A percentile compares a stretch with the other conserved stretches of the same genome.
Conservation (phyloP, 2,797 vertebrate species). For the Enteromius afrohamiltoni region DNA sequence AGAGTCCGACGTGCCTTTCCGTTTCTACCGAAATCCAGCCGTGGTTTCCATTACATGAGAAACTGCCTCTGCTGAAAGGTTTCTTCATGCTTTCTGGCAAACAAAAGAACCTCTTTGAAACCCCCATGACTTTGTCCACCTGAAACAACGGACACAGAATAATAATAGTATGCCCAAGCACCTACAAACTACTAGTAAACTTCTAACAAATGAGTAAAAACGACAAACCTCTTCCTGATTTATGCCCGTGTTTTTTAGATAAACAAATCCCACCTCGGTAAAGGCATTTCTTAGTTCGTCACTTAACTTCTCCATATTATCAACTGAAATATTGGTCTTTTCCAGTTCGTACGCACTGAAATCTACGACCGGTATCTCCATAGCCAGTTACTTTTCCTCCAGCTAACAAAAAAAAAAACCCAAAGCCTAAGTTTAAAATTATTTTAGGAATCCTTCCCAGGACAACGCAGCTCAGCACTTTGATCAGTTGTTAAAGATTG, state of each 20-base stretch:
- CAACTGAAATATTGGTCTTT: not conserved
- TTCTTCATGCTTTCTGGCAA: slow-evolving; percentile 72
- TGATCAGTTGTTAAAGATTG: not conserved
- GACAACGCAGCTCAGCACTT: too few species aligned
- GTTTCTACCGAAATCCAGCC: slow-evolving; percentile 73
- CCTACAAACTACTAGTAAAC: not conserved
- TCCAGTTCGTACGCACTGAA: slow-evolving; percentile 64
- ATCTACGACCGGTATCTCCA: slow-evolving; percentile 73
- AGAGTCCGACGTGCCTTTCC: slow-evolving; percentile 66
- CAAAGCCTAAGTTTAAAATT: not conserved
- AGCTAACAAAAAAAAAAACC: not conserved
- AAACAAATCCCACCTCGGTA: slow-evolving; percentile 73
- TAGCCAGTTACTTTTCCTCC: slow-evolving; percentile 4
- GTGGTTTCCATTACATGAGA: slow-evolving; percentile 60
- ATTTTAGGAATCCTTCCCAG: not conserved
- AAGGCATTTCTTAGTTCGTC: slow-evolving; percentile 68
- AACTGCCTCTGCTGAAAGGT: slow-evolving; percentile 62
- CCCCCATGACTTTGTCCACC: slow-evolving; percentile 69
- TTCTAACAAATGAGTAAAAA: not conserved
- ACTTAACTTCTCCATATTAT: slow-evolving; percentile 55
- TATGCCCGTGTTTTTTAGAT: slow-evolving; percentile 76
- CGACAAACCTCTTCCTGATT: slow-evolving; percentile 67
- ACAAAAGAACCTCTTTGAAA: slow-evolving; percentile 73
- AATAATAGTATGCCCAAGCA: not conserved
- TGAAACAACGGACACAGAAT: slow-evolving; percentile 37